Evolutionary conservation across 2,113 vertebrate genomes (phyloP).

Genomic region (Accipiter cooperii): DNA sequence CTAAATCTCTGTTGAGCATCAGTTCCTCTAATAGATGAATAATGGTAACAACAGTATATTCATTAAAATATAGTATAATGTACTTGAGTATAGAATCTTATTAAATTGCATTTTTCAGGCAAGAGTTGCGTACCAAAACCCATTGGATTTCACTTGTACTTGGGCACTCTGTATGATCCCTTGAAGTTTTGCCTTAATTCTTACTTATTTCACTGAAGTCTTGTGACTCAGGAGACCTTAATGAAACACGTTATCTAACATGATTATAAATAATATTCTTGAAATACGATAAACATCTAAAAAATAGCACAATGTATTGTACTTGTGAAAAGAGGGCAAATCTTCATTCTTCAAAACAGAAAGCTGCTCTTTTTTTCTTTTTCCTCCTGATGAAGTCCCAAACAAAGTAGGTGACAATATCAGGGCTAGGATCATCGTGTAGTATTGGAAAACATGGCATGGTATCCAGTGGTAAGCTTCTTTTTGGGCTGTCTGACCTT

Average conservation of each 20-base stretch:
- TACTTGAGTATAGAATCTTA: neutral
- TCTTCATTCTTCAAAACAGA: neutral
- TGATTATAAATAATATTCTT: neutral
- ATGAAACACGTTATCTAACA: neutral
- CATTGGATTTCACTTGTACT: neutral
- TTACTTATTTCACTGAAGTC: neutral
- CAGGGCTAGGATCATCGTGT: neutral
- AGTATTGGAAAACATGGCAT: neutral
- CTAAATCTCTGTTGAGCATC: neutral
- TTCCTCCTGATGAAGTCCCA: neutral
- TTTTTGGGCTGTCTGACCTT: slow-evolving; percentile 35
- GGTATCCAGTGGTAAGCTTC: neutral
- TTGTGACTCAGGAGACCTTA: neutral
- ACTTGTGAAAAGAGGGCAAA: neutral
- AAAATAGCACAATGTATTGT: neutral
- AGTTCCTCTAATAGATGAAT: neutral
- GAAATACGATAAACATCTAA: neutral
- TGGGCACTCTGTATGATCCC: neutral
- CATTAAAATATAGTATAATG: neutral
- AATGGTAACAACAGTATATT: neutral
- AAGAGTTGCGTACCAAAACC: neutral
- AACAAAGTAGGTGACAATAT: neutral
- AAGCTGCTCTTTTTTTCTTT: neutral
- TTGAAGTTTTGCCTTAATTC: neutral
- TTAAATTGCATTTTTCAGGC: neutral